phyloP scores from a whole-genome alignment of 2,888 invertebrate species.

The Schrankia costaestrigalis region DNA sequence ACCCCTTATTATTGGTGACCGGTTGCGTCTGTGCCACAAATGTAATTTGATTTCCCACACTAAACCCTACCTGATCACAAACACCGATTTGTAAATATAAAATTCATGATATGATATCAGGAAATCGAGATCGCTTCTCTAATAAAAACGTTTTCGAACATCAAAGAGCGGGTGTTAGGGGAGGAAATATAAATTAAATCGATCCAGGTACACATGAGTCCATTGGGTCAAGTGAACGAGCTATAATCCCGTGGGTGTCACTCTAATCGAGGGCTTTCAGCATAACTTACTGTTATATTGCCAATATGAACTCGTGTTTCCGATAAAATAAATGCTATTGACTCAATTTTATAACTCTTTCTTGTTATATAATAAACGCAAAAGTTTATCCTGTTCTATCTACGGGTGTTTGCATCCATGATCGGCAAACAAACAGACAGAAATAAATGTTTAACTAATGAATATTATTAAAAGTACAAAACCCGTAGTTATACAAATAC shows the following conservation, averaged over 20 bases:
- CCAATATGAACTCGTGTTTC: conserved; percentile 11
- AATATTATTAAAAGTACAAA: too few relatives aligned
- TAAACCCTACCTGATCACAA: too few relatives aligned
- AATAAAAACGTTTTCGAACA: conserved; percentile 43
- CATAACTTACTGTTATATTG: conserved; percentile 19
- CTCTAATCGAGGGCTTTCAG: conserved; percentile 34
- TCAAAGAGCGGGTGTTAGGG: conserved; percentile 42
- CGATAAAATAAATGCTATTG: conserved; percentile 23
- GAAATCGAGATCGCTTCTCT: conserved; percentile 39
- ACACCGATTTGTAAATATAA: conserved; percentile 24
- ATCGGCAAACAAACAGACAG: conserved; percentile 1
- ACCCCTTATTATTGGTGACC: too few relatives aligned
- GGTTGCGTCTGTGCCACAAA: too few relatives aligned
- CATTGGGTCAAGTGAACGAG: conserved; percentile 36
- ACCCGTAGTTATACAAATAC: too few relatives aligned
- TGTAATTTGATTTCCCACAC: too few relatives aligned
- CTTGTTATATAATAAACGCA: too few relatives aligned
- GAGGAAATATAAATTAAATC: conserved; percentile 40
- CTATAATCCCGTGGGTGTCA: conserved; percentile 32
- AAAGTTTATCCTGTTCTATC: too few relatives aligned
- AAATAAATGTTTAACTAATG: too few relatives aligned
- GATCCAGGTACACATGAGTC: conserved; percentile 39
- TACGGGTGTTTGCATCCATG: conserved; percentile 11
- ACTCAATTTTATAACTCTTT: conserved; percentile 4
- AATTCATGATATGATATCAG: conserved; percentile 26